phyloP scores from a whole-genome alignment of 2,797 vertebrate genomes.

The Erethizon dorsatum region DNA sequence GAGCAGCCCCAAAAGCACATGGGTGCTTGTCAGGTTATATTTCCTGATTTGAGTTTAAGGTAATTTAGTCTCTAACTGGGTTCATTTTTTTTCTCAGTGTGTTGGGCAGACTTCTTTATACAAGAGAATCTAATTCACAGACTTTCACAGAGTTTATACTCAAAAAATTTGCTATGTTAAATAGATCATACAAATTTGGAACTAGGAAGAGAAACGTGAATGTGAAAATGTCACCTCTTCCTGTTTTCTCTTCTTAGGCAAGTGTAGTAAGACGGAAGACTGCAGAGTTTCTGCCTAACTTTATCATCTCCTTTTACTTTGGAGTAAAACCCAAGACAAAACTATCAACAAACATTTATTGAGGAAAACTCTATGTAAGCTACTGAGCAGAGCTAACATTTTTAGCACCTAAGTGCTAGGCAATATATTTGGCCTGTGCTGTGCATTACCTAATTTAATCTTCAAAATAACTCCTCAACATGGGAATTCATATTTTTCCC shows the following conservation, averaged over 20 bases:
- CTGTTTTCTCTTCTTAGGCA: neutral
- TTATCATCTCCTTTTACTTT: conserved; percentile 5
- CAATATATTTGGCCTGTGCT: neutral
- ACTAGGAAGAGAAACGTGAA: neutral
- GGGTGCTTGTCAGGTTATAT: conserved; percentile 62
- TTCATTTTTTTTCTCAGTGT: conserved; percentile 59
- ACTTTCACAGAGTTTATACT: neutral
- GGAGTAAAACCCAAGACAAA: neutral
- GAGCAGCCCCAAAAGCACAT: conserved; percentile 21
- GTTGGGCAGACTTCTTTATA: conserved; percentile 3
- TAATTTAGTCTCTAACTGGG: conserved; percentile 34
- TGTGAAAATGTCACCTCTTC: neutral
- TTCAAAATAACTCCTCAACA: conserved; percentile 32
- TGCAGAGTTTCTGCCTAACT: neutral
- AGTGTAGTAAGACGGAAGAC: neutral
- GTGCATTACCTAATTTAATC: neutral
- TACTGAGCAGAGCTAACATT: neutral
- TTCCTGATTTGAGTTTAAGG: conserved; percentile 75
- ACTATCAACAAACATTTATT: neutral
- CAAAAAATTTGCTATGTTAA: conserved; percentile 56
- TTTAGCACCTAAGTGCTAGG: neutral
- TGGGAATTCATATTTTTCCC: conserved; percentile 13
- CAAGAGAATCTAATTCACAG: neutral
- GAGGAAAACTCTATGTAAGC: neutral
- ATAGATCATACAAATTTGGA: conserved; percentile 29